Evolutionary conservation across 1,140 invertebrate genomes (phyloP).

Genomic region (Spodoptera frugiperda): DNA sequence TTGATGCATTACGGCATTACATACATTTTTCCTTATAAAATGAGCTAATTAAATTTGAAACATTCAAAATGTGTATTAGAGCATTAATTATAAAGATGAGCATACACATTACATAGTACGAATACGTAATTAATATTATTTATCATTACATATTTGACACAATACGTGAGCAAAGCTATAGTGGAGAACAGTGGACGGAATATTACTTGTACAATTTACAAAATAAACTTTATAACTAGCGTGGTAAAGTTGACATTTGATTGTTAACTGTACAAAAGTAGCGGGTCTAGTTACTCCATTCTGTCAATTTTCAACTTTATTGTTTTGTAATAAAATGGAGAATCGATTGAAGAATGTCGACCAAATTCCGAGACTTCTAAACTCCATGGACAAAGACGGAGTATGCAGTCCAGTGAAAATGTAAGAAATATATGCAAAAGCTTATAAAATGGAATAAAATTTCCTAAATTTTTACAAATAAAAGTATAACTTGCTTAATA

Average conservation of each 20-base stretch:
- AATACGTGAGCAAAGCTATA: conserved; percentile 34
- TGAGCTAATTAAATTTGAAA: not conserved
- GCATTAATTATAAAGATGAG: conserved; percentile 24
- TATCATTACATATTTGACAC: conserved; percentile 42
- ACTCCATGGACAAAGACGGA: no score
- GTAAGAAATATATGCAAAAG: no score
- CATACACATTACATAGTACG: not conserved
- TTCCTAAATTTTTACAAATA: no score
- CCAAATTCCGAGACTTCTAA: no score
- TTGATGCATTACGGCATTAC: not conserved
- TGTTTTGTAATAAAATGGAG: no score
- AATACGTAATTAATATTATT: not conserved
- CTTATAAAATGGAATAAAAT: no score
- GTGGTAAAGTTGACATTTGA: not conserved
- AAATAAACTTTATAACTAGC: not conserved
- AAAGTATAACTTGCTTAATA: no score
- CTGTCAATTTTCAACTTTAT: no score
- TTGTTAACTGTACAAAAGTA: not conserved
- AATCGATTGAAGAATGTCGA: no score
- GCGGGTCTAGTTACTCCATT: no score
- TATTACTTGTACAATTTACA: not conserved
- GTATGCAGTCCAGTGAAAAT: no score
- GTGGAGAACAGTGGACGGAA: conserved; percentile 29
- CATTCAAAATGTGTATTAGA: not conserved
- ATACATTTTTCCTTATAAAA: not conserved